phyloP scores from a whole-genome alignment of 1,140 invertebrate species.

The Lepidurus couesii region DNA sequence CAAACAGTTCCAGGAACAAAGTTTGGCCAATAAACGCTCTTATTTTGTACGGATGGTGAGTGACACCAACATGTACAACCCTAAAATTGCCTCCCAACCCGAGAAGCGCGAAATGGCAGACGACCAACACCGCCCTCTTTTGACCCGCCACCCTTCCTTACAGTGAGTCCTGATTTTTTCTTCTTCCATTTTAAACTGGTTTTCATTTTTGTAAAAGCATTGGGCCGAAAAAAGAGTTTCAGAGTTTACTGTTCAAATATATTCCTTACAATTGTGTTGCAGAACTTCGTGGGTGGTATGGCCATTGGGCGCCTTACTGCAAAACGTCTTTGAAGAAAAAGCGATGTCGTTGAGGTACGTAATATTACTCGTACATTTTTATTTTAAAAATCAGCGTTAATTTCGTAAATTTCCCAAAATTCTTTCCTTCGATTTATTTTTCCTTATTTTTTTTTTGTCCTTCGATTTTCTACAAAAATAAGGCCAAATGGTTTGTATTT shows the following conservation, averaged over 20 bases:
- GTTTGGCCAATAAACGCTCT: constrained; percentile 48
- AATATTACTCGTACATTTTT: not conserved
- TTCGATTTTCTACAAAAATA: too few relatives aligned
- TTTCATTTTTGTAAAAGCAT: not conserved
- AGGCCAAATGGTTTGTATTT: not conserved
- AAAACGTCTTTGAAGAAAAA: constrained; percentile 33
- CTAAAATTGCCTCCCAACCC: constrained; percentile 42
- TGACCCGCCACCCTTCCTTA: not conserved
- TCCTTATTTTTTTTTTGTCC: too few relatives aligned
- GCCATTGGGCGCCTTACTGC: constrained; percentile 33
- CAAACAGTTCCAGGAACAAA: constrained; percentile 33
- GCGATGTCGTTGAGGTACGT: not conserved
- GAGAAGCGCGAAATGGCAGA: not conserved
- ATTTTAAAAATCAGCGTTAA: not conserved
- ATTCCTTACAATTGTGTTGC: not conserved
- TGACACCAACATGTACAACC: constrained; percentile 55
- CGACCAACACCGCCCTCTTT: not conserved
- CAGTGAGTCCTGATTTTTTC: not conserved
- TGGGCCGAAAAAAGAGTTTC: too few relatives aligned
- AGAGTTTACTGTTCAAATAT: not conserved
- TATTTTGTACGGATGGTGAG: constrained; percentile 56
- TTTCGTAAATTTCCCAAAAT: too few relatives aligned
- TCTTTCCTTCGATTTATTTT: too few relatives aligned
- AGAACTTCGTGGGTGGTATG: constrained; percentile 34
- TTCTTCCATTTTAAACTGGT: not conserved